These are phyloP conservation scores for Craniophora ligustri DNA, from an alignment of 2,888 invertebrate genomes.

Conservation along the genomic window DNA sequence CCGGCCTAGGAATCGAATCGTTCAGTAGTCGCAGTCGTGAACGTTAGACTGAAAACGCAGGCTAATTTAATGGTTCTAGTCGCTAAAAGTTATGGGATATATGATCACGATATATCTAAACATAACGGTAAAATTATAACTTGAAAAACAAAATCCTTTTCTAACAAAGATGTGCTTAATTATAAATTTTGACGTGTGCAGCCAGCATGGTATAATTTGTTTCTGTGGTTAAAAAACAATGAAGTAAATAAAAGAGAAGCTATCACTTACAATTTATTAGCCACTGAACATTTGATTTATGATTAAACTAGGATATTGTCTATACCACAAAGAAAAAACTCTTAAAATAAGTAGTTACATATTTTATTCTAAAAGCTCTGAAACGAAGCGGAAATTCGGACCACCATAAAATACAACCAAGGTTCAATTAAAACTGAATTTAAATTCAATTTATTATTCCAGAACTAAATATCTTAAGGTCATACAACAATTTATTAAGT, in stretches of 20 bases:
- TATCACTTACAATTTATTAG: constrained; percentile 39
- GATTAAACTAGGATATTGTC: constrained; percentile 11
- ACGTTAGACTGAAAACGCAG: no score
- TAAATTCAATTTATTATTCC: constrained; percentile 11
- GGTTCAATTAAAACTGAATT: constrained; percentile 6
- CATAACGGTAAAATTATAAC: background rate
- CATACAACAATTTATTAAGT: no score
- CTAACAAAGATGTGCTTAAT: constrained; percentile 1
- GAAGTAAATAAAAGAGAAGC: constrained; percentile 14
- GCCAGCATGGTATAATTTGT: constrained; percentile 21
- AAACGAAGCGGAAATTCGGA: constrained; percentile 11
- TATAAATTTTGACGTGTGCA: constrained; percentile 26
- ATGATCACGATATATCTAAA: background rate
- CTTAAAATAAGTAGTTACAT: no score
- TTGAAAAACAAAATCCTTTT: background rate
- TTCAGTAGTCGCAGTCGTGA: no score
- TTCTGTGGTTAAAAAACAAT: constrained; percentile 15
- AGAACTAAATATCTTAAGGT: background rate
- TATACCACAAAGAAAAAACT: no score
- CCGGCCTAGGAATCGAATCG: no score
- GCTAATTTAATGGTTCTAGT: no score
- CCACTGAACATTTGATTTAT: background rate
- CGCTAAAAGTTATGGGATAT: background rate
- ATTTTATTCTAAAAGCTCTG: constrained; percentile 17
- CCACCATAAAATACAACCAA: constrained; percentile 15